These are phyloP conservation scores for Lophius piscatorius DNA, from an alignment of 2,113 vertebrate species.

Conservation along the genomic window DNA sequence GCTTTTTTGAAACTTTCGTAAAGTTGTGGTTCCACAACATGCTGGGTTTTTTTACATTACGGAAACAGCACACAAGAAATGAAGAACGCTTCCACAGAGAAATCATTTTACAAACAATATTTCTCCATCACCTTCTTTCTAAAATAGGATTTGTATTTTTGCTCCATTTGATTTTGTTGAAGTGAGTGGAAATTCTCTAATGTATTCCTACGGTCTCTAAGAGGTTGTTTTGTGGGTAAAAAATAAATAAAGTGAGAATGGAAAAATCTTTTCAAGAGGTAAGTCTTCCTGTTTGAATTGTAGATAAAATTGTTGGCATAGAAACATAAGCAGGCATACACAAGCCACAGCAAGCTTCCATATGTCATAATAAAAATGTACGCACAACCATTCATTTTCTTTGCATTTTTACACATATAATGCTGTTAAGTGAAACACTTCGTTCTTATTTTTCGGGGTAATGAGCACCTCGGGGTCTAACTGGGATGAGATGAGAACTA, in stretches of 20 bases:
- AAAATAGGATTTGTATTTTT: background rate
- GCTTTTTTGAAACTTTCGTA: constrained; percentile 11
- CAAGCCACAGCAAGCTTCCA: too few relatives aligned
- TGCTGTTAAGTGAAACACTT: constrained; percentile 5
- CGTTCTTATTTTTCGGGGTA: constrained; percentile 5
- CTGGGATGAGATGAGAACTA: constrained; percentile 2
- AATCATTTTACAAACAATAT: too few relatives aligned
- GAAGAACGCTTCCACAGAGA: too few relatives aligned
- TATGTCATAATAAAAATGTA: background rate
- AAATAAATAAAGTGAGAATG: too few relatives aligned
- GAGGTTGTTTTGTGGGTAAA: too few relatives aligned
- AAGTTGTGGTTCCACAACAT: constrained; percentile 18
- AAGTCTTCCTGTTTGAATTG: too few relatives aligned
- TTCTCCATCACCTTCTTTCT: too few relatives aligned
- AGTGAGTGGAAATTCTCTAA: background rate
- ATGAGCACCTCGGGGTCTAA: background rate
- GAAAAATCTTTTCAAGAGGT: too few relatives aligned
- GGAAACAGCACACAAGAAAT: too few relatives aligned
- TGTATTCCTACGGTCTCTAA: background rate
- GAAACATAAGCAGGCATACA: too few relatives aligned
- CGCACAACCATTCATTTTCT: background rate
- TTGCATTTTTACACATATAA: constrained; percentile 21
- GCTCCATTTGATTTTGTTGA: background rate
- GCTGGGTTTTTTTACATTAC: constrained; percentile 18
- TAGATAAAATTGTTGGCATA: too few relatives aligned